These are phyloP conservation scores for Phalera bucephala DNA, from an alignment of 2,888 invertebrate species.

Conservation along the genomic window DNA sequence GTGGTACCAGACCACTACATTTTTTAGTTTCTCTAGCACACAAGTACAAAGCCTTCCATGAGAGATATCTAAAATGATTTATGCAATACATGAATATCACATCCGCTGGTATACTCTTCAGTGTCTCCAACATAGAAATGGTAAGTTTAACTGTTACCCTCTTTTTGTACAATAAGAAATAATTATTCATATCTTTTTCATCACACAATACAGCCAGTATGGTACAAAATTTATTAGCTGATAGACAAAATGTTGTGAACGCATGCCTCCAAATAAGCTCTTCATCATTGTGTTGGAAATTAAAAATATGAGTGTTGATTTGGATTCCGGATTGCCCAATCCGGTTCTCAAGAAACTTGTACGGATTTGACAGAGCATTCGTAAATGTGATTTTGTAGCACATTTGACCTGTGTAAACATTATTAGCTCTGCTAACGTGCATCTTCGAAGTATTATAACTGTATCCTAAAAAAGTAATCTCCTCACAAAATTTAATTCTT, in stretches of 20 bases:
- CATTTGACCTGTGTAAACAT: slow-evolving; percentile 68
- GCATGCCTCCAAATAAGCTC: slow-evolving; percentile 64
- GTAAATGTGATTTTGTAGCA: slow-evolving; percentile 74
- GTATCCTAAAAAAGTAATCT: slow-evolving; percentile 68
- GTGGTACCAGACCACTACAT: slow-evolving; percentile 57
- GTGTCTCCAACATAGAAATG: slow-evolving; percentile 59
- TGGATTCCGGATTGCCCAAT: slow-evolving; percentile 72
- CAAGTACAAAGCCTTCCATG: slow-evolving; percentile 65
- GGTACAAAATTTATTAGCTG: slow-evolving; percentile 77
- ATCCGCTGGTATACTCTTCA: slow-evolving; percentile 49
- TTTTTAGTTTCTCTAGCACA: slow-evolving; percentile 64
- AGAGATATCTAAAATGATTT: slow-evolving; percentile 71
- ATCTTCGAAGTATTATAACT: slow-evolving; percentile 61
- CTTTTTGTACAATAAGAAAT: slow-evolving; percentile 60
- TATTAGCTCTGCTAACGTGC: slow-evolving; percentile 63
- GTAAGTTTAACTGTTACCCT: slow-evolving; percentile 68
- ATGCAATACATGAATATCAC: slow-evolving; percentile 64
- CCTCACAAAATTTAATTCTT: slow-evolving; percentile 45
- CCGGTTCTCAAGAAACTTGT: slow-evolving; percentile 66
- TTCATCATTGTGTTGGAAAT: slow-evolving; percentile 62
- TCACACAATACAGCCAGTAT: slow-evolving; percentile 63
- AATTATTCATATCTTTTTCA: slow-evolving; percentile 49
- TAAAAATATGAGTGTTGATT: slow-evolving; percentile 70
- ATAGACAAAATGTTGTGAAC: slow-evolving; percentile 69
- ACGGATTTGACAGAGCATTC: slow-evolving; percentile 47